These are phyloP conservation scores for Pheosia tremula DNA, from an alignment of 2,888 invertebrate genomes.

Conservation along the genomic window DNA sequence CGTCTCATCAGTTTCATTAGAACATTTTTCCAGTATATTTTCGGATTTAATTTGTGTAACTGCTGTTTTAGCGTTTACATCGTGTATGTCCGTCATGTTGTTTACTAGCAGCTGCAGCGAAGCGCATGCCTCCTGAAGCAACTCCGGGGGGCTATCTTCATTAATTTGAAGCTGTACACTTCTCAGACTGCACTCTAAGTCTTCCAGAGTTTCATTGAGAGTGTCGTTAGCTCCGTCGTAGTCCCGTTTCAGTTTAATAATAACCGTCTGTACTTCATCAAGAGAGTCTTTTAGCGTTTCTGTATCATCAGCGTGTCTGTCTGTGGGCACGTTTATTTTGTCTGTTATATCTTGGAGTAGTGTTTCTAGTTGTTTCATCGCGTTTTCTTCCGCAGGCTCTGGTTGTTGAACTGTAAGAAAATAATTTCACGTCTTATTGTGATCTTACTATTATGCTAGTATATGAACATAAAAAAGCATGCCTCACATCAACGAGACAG, in stretches of 20 bases:
- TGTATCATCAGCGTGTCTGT: constrained; percentile 47
- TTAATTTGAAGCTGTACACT: constrained; percentile 77
- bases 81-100: constrained; percentile 60
- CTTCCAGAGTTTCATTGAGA: constrained; percentile 78
- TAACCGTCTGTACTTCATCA: constrained; percentile 78
- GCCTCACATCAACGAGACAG: no score
- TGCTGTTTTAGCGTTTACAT: constrained; percentile 35
- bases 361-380: constrained; percentile 55
- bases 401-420: constrained; percentile 30
- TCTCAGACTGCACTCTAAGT: constrained; percentile 80
- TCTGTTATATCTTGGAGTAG: constrained; percentile 64
- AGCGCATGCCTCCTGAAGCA: constrained; percentile 73
- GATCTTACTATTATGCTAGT: no score
- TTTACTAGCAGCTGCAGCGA: constrained; percentile 66
- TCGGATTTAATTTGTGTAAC: constrained; percentile 35
- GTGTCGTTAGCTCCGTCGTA: constrained; percentile 67
- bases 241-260: constrained; percentile 73
- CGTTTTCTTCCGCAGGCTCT: constrained; percentile 36
- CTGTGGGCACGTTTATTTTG: constrained; percentile 49
- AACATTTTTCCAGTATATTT: constrained; percentile 54
- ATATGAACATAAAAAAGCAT: no score
- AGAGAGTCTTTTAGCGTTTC: constrained; percentile 64
- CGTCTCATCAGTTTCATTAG: constrained; percentile 55
- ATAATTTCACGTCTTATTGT: no score
- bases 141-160: constrained; percentile 68